Evolutionary conservation across 2,797 vertebrate genomes (phyloP).

Genomic region (Cuniculus paca): DNA sequence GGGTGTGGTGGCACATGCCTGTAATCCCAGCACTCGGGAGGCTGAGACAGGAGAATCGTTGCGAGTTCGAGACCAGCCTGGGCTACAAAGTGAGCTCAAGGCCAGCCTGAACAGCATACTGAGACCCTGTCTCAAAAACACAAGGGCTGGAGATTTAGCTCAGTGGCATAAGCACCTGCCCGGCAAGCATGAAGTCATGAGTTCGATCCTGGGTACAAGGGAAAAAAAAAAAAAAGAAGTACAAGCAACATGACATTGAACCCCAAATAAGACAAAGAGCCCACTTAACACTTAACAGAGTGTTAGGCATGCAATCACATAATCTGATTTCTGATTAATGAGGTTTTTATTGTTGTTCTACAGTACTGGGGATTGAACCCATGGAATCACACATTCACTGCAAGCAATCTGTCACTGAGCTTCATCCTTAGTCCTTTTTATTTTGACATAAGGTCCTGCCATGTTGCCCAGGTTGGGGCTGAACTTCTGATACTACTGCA

Average conservation of each 20-base stretch:
- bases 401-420: not conserved
- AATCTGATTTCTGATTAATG: not conserved
- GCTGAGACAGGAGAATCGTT: no score
- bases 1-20: no score
- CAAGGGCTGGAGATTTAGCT: no score
- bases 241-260: not conserved
- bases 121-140: no score
- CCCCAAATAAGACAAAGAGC: constrained; percentile 40
- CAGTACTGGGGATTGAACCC: not conserved
- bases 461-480: not conserved
- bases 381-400: not conserved
- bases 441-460: not conserved
- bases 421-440: not conserved
- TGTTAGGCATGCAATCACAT: not conserved
- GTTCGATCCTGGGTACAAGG: no score
- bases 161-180: no score
- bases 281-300: not conserved
- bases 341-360: not conserved
- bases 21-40: no score
- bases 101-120: no score
- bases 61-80: no score
- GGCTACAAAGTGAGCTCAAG: no score
- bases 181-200: no score
- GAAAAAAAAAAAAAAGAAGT: constrained; percentile 75
- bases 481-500: not conserved